phyloP scores from a whole-genome alignment of 2,797 vertebrate genomes.

The Taenioides sp. region DNA sequence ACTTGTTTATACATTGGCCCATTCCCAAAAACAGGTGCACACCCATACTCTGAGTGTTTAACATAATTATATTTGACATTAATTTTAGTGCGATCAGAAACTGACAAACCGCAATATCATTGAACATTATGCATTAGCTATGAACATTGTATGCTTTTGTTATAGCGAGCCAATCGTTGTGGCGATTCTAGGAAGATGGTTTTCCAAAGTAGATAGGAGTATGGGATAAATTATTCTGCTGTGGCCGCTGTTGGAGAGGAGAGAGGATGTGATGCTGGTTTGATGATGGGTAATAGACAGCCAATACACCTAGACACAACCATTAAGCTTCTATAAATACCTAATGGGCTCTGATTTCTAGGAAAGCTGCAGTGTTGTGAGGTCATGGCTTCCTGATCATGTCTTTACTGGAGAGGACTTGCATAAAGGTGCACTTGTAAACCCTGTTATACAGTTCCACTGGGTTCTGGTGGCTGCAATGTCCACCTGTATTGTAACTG shows the following conservation, averaged over 20 bases:
- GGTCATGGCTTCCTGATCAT: constrained; percentile 61
- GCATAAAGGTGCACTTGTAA: constrained; percentile 43
- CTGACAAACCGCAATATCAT: background rate
- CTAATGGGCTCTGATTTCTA: constrained; percentile 69
- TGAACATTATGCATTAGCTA: constrained; percentile 20
- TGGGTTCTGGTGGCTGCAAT: constrained; percentile 7
- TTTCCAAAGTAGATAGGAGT: constrained; percentile 40
- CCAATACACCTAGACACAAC: constrained; percentile 49
- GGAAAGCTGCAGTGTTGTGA: constrained; percentile 64
- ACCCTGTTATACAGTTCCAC: constrained; percentile 37
- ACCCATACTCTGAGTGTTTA: constrained; percentile 33
- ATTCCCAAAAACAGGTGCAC: constrained; percentile 28
- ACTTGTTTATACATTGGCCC: constrained; percentile 12
- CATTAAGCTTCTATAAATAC: constrained; percentile 74
- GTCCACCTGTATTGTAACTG: background rate
- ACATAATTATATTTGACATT: constrained; percentile 53
- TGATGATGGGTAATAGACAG: constrained; percentile 47
- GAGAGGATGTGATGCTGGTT: constrained; percentile 39
- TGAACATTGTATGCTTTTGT: constrained; percentile 42
- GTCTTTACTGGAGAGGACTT: constrained; percentile 44
- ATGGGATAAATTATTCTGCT: constrained; percentile 24
- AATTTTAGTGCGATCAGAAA: constrained; percentile 39
- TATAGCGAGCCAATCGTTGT: constrained; percentile 11
- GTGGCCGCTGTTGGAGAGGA: constrained; percentile 32
- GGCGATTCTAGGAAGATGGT: constrained; percentile 32